Base-by-base conservation (phyloP, 2,888 invertebrate species). In the Gortyna flavago region DNA sequence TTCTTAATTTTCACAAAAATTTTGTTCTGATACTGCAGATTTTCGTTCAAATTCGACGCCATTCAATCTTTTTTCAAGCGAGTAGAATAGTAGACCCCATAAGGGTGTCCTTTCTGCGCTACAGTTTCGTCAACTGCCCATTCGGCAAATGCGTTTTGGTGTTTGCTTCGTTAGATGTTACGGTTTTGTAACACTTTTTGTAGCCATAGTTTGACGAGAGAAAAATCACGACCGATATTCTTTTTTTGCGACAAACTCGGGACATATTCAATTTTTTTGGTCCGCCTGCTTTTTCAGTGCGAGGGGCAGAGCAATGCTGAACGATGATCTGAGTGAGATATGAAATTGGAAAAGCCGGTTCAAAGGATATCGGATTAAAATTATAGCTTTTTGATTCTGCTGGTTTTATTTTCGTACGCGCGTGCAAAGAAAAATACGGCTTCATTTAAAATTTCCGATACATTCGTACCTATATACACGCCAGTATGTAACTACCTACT, bases 141-240 rank as follows among this genome's bases (percentile, higher is more conserved):
- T 91, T 91, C 89, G 77, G 80, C 84, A 91, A 93, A 93, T 92
- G 90, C 91, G 88, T 91, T 93, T 90, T 86, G 86, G 85, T 93
- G 92, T 94, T 94, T 94, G 93, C 93, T 95, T 95, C 94, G 94
- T 95, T 94, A 94, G 93, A 90, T 88, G 89, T 90, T 84, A 84
- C 86, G 80, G 89, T 91, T 91, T 90, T 91, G 84, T 82, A 79
- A 87, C 82, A 80, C 89, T 77, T 91, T 91, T 92, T 91, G 87
- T 82, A 81, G 72, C 80, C 79, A 88, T 81, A 89, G 90, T 90
- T 91, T 89, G 87, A 91, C 88, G 87, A 81, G 83, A 80, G 80
- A 79, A 81, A 84, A 86, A 85, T 86, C 80, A 89, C 86, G 66
- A 7, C 62, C 41, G 61, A 38, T 54, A 69, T 81, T 78, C 65